Conservation (phyloP, 2,888 invertebrate genomes). For the Leptodirus hochenwartii region DNA sequence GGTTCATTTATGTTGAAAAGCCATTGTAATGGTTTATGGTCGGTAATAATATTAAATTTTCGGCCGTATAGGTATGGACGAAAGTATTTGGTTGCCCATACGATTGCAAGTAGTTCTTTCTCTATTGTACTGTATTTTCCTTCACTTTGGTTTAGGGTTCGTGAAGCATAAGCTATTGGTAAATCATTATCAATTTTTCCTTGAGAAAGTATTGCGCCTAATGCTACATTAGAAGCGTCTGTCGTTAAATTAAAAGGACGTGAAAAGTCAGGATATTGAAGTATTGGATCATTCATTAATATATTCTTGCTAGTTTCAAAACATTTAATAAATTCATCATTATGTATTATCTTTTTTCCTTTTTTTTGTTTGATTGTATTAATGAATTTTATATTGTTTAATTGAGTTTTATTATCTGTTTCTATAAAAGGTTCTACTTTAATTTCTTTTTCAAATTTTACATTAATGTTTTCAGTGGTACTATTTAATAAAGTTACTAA, state of each 20-base stretch:
- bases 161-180: slow-evolving; percentile 18
- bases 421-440: no score
- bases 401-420: no score
- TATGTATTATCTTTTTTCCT: no score
- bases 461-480: no score
- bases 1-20: slow-evolving; percentile 18
- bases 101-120: slow-evolving; percentile 18
- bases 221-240: slow-evolving; percentile 17
- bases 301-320: slow-evolving; percentile 6
- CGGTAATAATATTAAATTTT: slow-evolving; percentile 18
- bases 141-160: slow-evolving; percentile 17
- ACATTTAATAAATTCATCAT: no score
- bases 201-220: slow-evolving; percentile 18
- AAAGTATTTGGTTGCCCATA: slow-evolving; percentile 17
- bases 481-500: no score
- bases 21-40: slow-evolving; percentile 19
- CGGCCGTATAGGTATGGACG: slow-evolving; percentile 19
- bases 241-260: slow-evolving; percentile 15
- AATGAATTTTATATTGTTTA: no score
- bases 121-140: slow-evolving; percentile 19
- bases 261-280: slow-evolving; percentile 12
- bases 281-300: slow-evolving; percentile 4
- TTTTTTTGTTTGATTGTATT: no score
- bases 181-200: slow-evolving; percentile 13
- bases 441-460: no score